Conservation (phyloP, 2,797 vertebrate species). For the Somateria mollissima region DNA sequence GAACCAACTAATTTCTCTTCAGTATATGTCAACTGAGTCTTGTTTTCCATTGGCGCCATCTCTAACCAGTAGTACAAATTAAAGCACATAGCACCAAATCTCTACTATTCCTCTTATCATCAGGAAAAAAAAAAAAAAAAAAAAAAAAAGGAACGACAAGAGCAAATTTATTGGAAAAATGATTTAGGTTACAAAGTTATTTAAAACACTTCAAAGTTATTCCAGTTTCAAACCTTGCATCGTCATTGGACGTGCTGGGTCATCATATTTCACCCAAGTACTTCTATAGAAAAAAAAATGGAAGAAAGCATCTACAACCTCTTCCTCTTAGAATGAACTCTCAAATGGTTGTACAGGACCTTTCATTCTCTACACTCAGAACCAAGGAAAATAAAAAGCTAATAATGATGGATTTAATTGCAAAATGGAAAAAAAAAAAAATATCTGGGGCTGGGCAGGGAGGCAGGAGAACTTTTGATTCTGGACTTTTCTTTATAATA, state of each 20-base stretch:
- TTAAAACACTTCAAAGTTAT: not conserved
- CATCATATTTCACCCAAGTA: not conserved
- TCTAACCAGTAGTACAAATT: not conserved
- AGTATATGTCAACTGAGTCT: not conserved
- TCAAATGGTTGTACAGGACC: not conserved
- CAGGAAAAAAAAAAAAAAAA: not conserved
- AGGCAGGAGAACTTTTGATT: not conserved
- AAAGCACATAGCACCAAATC: not conserved
- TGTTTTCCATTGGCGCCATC: not conserved
- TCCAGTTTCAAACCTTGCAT: not conserved
- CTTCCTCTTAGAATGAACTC: not conserved
- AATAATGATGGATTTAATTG: not conserved
- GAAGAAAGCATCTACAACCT: not conserved
- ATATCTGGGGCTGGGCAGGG: not conserved
- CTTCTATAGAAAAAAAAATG: not conserved
- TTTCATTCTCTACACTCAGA: not conserved
- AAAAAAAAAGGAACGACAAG: not conserved
- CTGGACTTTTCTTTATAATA: rapidly evolving
- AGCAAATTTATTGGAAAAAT: not conserved
- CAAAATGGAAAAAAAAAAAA: not conserved
- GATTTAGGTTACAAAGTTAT: not conserved
- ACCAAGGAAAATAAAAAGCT: not conserved
- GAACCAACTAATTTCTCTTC: not conserved
- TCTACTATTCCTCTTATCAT: not conserved
- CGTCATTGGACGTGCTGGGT: not conserved